Percentiles rank a stretch among this genome's conserved stretches.
phyloP scores from a whole-genome alignment of 2,113 vertebrate genomes.

The Poeciliopsis turrubarensis region DNA sequence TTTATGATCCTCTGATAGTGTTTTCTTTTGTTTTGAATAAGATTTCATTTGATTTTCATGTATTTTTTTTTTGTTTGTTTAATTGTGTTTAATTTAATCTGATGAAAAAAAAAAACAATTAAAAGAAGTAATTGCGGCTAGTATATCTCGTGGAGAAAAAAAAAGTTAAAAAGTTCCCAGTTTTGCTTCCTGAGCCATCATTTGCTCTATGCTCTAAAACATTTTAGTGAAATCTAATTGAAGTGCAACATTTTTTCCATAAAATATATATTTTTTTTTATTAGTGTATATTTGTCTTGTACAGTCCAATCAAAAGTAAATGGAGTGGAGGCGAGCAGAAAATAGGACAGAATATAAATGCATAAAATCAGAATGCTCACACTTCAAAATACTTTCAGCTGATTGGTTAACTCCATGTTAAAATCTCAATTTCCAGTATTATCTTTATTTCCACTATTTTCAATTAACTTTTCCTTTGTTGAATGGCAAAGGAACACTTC shows the following conservation, averaged over 20 bases:
- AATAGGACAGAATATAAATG: not conserved
- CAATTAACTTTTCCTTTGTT: not conserved
- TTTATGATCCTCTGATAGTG: constrained; percentile 27
- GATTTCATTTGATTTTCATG: not conserved
- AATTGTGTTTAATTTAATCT: no score
- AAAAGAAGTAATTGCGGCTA: no score
- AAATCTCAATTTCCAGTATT: not conserved
- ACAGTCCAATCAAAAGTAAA: not conserved
- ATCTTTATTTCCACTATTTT: not conserved
- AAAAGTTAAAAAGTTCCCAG: no score
- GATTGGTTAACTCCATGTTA: not conserved
- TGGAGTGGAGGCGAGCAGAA: not conserved
- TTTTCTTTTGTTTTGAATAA: not conserved
- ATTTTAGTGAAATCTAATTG: no score
- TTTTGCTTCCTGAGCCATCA: no score
- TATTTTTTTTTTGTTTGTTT: no score
- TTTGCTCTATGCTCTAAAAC: no score
- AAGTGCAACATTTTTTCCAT: no score
- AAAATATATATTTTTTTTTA: no score
- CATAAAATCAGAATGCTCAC: not conserved
- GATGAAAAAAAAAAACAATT: no score
- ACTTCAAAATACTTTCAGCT: not conserved
- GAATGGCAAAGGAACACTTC: not conserved
- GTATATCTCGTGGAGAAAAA: no score
- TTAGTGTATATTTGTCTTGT: no score